phyloP scores from a whole-genome alignment of 2,797 vertebrate genomes.

The Crenuchus spilurus region DNA sequence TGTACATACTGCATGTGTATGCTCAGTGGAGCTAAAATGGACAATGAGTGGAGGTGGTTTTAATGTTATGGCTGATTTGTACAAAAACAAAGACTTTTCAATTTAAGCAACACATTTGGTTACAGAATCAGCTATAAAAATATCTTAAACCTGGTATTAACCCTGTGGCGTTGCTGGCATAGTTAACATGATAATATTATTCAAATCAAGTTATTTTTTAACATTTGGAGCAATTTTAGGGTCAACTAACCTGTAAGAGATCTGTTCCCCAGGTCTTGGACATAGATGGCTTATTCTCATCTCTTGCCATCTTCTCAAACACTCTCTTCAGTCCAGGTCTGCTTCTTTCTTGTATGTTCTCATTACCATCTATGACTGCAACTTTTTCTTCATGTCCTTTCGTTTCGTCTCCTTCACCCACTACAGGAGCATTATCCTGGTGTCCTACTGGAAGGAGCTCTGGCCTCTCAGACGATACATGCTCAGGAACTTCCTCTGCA shows the following conservation, averaged over 20 bases:
- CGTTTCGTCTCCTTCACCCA: too few relatives aligned
- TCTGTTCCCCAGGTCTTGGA: not conserved
- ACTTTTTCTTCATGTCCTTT: not conserved
- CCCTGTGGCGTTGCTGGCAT: too few relatives aligned
- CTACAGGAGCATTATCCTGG: not conserved
- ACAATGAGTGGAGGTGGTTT: too few relatives aligned
- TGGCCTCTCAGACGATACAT: not conserved
- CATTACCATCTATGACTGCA: not conserved
- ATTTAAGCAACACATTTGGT: too few relatives aligned
- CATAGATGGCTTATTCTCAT: not conserved
- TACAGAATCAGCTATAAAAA: too few relatives aligned
- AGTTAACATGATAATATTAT: too few relatives aligned
- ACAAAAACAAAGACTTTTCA: too few relatives aligned
- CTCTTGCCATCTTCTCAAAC: constrained; percentile 29
- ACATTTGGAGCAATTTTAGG: not conserved
- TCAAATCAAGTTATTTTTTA: too few relatives aligned
- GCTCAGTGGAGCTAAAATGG: too few relatives aligned
- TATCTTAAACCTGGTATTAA: too few relatives aligned
- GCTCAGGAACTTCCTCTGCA: not conserved
- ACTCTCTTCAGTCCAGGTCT: constrained; percentile 22
- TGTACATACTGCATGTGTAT: too few relatives aligned
- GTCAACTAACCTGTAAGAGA: constrained; percentile 36
- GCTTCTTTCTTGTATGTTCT: constrained; percentile 15
- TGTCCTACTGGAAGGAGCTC: not conserved
- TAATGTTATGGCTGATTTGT: too few relatives aligned